Conservation (phyloP, 2,113 vertebrate genomes). For the Microcebus murinus region DNA sequence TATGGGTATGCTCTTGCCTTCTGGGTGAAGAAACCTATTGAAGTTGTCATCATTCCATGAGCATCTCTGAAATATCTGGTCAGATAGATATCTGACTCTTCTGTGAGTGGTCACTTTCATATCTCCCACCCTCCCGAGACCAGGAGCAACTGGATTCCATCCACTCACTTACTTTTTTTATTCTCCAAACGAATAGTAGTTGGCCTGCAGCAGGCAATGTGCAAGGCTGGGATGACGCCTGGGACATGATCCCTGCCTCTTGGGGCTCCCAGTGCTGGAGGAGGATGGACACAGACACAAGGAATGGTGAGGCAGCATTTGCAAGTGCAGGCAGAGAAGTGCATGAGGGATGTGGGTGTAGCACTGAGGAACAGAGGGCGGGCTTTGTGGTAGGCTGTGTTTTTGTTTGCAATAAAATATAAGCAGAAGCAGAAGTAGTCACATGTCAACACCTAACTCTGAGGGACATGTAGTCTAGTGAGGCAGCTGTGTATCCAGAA, state of each 20-base stretch:
- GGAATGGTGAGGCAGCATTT: background rate
- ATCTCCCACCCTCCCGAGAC: background rate
- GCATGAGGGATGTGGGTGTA: background rate
- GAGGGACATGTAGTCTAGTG: background rate
- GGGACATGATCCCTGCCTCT: background rate
- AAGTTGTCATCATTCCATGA: background rate
- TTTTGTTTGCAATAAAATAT: background rate
- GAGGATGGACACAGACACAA: background rate
- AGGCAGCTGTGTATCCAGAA: background rate
- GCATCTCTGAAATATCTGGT: background rate
- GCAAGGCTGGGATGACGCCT: background rate
- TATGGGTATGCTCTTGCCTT: background rate
- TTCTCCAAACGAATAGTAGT: background rate
- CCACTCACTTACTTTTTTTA: background rate
- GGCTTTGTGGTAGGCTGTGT: background rate
- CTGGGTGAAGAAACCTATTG: background rate
- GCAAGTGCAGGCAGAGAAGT: background rate
- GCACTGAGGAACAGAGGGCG: background rate
- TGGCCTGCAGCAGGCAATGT: background rate
- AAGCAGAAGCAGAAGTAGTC: background rate
- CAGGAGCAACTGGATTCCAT: background rate
- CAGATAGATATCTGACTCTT: background rate
- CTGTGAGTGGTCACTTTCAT: background rate
- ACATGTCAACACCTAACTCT: background rate
- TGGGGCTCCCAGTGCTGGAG: background rate